Percentiles rank a stretch among this genome's conserved stretches.
phyloP scores from a whole-genome alignment of 2,888 invertebrate species.

The Macropis europaea region DNA sequence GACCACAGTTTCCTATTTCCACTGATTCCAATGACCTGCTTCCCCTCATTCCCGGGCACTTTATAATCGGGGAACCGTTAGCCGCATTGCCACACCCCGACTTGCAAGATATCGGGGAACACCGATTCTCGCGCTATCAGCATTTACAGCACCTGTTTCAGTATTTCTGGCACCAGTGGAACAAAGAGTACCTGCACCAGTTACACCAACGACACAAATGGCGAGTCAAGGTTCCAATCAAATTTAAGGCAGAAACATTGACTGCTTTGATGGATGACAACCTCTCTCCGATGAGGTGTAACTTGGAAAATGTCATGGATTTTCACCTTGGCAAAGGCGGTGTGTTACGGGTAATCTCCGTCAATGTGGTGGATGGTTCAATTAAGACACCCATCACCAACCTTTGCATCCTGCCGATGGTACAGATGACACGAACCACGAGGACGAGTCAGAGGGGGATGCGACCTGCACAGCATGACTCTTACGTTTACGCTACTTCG shows the following conservation, averaged over 20 bases:
- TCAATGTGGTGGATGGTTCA: background rate
- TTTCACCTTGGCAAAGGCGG: background rate
- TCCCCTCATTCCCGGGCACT: constrained; percentile 11
- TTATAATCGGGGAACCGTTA: constrained; percentile 10
- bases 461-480: too few species aligned
- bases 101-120: background rate
- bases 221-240: rapidly evolving
- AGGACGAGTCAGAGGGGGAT: too few species aligned
- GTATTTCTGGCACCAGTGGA: constrained; percentile 24
- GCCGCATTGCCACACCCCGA: background rate
- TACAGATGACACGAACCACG: too few species aligned
- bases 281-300: background rate
- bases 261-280: background rate
- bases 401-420: background rate
- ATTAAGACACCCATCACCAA: background rate
- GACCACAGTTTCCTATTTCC: background rate
- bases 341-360: background rate
- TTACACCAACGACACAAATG: background rate
- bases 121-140: background rate
- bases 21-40: background rate
- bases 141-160: background rate
- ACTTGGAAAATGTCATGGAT: background rate
- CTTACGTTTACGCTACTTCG: too few species aligned
- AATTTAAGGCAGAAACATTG: background rate
- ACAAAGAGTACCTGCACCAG: constrained; percentile 2